Evolutionary conservation across 37 sponge, comb jelly and placozoan species (phyloP).

Genomic region (Cladorhizidae sp.): DNA sequence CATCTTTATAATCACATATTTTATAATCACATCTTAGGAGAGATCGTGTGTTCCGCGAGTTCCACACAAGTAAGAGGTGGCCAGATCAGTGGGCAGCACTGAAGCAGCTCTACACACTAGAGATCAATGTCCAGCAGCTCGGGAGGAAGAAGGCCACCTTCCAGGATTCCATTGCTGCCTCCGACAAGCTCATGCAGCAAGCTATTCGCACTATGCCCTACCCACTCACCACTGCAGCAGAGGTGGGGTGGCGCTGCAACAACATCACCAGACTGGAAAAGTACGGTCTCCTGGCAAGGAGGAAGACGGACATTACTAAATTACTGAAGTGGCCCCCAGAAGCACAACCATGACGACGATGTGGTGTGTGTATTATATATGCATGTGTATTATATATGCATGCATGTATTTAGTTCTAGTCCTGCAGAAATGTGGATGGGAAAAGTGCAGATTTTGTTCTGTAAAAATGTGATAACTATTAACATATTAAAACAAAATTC

Average conservation of each 20-base stretch:
- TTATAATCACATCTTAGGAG: conserved; percentile 28
- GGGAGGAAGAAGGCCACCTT: neutral
- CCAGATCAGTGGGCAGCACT: conserved; percentile 49
- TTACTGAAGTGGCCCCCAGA: conserved; percentile 13
- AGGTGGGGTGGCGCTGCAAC: conserved; percentile 16
- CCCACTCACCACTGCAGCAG: conserved; percentile 14
- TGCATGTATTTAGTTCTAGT: too few relatives aligned
- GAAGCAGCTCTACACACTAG: neutral
- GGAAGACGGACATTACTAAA: neutral
- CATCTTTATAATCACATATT: too few relatives aligned
- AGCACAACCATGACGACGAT: too few relatives aligned
- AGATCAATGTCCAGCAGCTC: too few relatives aligned
- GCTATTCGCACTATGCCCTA: too few relatives aligned
- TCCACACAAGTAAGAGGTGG: conserved; percentile 38
- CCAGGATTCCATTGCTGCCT: neutral
- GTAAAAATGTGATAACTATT: too few relatives aligned
- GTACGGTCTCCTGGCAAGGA: neutral
- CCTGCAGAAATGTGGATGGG: too few relatives aligned
- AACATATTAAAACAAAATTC: too few relatives aligned
- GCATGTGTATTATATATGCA: too few relatives aligned
- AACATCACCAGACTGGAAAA: conserved; percentile 13
- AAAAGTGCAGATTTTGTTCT: too few relatives aligned
- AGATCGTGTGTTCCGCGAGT: conserved; percentile 39
- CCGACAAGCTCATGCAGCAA: neutral
- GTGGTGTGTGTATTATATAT: too few relatives aligned